phyloP scores from a whole-genome alignment of 2,113 vertebrate genomes.

The Psittacus erithacus region DNA sequence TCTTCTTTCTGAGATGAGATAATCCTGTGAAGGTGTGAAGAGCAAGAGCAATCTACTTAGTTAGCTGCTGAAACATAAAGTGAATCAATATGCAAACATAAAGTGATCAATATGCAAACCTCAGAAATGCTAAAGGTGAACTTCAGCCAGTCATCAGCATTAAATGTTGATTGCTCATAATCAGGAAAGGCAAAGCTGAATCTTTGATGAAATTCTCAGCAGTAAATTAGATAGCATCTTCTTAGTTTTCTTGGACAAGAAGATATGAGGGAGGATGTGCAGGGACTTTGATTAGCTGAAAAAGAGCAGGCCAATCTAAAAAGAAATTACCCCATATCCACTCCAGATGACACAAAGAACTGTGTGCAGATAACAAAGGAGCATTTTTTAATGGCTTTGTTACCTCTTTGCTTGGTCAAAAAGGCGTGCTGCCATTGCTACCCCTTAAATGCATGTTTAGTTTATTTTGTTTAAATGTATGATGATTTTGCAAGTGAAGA shows the following conservation, averaged over 20 bases:
- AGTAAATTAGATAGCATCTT: neutral
- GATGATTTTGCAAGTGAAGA: neutral
- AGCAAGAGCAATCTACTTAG: neutral
- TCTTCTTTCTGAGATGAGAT: neutral
- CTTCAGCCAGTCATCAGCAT: neutral
- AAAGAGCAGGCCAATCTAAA: neutral
- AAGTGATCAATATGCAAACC: neutral
- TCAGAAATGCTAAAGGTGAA: neutral
- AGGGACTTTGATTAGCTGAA: conserved; percentile 20
- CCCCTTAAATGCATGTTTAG: neutral
- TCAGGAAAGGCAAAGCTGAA: neutral
- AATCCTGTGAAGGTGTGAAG: neutral
- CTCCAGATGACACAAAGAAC: neutral
- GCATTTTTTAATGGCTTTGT: neutral
- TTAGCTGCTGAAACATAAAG: neutral
- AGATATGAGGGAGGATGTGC: neutral
- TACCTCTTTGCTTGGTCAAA: neutral
- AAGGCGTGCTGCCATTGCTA: neutral
- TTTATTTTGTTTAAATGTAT: neutral
- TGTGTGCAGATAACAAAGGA: neutral
- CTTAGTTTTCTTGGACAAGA: neutral
- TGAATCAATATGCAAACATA: neutral
- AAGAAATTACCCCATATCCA: neutral
- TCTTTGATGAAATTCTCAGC: neutral
- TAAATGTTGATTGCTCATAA: conserved; percentile 12